phyloP scores from a whole-genome alignment of 2,888 invertebrate species.

The Dynastes maya region DNA sequence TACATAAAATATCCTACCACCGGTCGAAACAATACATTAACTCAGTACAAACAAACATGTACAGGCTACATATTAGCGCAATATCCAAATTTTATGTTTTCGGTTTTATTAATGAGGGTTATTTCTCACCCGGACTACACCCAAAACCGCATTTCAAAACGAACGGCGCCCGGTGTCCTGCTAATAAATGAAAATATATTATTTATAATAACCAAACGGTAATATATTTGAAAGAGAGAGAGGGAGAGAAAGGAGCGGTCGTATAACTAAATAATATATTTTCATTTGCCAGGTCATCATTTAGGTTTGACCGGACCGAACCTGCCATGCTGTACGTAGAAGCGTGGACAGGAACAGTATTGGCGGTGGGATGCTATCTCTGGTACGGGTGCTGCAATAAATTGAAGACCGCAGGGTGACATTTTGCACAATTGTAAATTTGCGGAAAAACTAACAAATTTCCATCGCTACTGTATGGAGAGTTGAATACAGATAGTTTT shows the following conservation, averaged over 20 bases:
- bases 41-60: neutral
- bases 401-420: no score
- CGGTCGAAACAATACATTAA: slow-evolving; percentile 7
- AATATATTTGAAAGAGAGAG: slow-evolving; percentile 13
- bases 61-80: neutral
- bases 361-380: no score
- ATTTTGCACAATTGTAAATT: no score
- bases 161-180: slow-evolving; percentile 11
- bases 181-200: slow-evolving; percentile 46
- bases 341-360: no score
- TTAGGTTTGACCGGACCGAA: slow-evolving; percentile 7
- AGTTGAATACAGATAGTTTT: no score
- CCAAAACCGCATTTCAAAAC: slow-evolving; percentile 1
- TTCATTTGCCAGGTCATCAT: slow-evolving; percentile 39
- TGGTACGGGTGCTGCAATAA: no score
- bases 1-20: neutral
- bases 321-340: no score
- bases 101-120: slow-evolving; percentile 40
- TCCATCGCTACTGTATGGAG: no score
- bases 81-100: slow-evolving; percentile 34
- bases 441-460: no score
- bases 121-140: slow-evolving; percentile 28
- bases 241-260: neutral
- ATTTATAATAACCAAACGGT: slow-evolving; percentile 38
- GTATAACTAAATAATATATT: slow-evolving; percentile 33